phyloP scores from a whole-genome alignment of 2,797 vertebrate species.

The Saxicola maurus region DNA sequence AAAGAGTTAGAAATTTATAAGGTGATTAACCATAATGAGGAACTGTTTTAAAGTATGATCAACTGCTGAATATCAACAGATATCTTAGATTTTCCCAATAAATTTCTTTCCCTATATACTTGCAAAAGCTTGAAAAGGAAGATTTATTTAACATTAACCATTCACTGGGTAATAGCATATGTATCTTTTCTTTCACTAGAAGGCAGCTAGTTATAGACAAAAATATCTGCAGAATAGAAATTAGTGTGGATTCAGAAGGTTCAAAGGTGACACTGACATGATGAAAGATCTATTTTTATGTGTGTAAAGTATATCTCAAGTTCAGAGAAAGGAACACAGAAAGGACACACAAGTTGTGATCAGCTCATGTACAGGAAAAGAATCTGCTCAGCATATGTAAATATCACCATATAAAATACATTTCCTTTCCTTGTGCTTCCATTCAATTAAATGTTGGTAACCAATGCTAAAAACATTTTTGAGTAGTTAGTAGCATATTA shows the following conservation, averaged over 20 bases:
- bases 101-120: neutral
- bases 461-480: neutral
- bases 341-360: neutral
- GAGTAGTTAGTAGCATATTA: neutral
- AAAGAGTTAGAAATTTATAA: slow-evolving; percentile 32
- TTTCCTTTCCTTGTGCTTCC: neutral
- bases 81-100: neutral
- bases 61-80: neutral
- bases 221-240: neutral
- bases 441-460: neutral
- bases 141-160: neutral
- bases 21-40: slow-evolving; percentile 15
- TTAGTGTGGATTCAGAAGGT: neutral
- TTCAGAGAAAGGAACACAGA: neutral
- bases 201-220: neutral
- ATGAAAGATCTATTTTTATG: neutral
- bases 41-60: neutral
- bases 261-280: neutral
- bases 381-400: neutral
- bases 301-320: neutral
- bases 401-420: neutral
- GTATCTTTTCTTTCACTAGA: neutral
- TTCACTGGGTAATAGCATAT: neutral
- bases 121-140: neutral
- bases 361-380: neutral